Conservation (phyloP, 2,113 vertebrate genomes). For the Pao palembangensis region DNA sequence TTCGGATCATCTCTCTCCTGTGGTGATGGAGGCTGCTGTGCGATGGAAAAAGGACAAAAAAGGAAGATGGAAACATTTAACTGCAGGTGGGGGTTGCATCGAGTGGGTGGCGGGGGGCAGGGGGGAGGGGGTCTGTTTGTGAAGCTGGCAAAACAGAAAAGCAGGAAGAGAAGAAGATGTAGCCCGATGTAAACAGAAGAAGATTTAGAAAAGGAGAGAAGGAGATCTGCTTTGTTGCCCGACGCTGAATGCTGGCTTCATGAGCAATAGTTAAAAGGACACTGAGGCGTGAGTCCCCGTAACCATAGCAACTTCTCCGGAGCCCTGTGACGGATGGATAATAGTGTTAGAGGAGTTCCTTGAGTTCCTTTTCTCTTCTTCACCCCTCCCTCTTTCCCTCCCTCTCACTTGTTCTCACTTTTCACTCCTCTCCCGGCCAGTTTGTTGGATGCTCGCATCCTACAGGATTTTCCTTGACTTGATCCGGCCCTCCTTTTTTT, state of each 20-base stretch:
- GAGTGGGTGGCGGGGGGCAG: background rate
- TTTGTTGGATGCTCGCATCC: slow-evolving; percentile 61
- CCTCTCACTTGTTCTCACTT: slow-evolving; percentile 67
- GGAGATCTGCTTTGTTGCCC: slow-evolving; percentile 61
- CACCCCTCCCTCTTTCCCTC: slow-evolving; percentile 55
- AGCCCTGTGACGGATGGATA: slow-evolving; percentile 73
- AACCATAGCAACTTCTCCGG: slow-evolving; percentile 74
- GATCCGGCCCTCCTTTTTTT: slow-evolving; percentile 14
- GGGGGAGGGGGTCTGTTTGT: slow-evolving; percentile 10
- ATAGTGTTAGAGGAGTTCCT: slow-evolving; percentile 74
- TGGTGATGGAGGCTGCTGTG: slow-evolving; percentile 24
- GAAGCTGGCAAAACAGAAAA: slow-evolving; percentile 14
- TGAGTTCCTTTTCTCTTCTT: slow-evolving; percentile 70
- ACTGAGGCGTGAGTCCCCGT: slow-evolving; percentile 73
- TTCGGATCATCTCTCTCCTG: slow-evolving; percentile 23
- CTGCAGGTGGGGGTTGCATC: slow-evolving; percentile 11
- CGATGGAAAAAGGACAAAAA: slow-evolving; percentile 13
- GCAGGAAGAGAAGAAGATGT: slow-evolving; percentile 16
- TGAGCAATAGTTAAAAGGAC: slow-evolving; percentile 77
- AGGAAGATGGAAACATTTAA: slow-evolving; percentile 21
- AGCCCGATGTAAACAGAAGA: slow-evolving; percentile 37
- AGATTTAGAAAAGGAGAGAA: slow-evolving; percentile 11
- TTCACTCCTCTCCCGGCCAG: slow-evolving; percentile 60
- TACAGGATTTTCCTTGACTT: slow-evolving; percentile 48
- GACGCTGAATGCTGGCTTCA: slow-evolving; percentile 75